Percentiles rank a stretch among this genome's conserved stretches.
Conservation (phyloP, 2,888 invertebrate species). For the Calliopum simillimum region DNA sequence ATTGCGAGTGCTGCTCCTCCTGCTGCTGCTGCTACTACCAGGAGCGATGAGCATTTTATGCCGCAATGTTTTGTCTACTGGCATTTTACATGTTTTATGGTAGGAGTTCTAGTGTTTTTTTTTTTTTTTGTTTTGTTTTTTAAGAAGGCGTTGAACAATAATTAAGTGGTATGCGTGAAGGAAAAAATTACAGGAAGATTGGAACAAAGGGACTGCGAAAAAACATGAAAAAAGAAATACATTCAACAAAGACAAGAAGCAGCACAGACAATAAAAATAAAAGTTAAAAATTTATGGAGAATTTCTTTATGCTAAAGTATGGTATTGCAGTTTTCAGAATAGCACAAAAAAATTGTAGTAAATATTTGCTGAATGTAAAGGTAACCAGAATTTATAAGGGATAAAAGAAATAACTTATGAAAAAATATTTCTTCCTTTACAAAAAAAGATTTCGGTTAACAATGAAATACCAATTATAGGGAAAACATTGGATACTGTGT, state of each 20-base stretch:
- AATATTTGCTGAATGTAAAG: not conserved
- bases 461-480: no score
- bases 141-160: conserved; percentile 27
- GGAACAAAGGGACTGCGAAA: not conserved
- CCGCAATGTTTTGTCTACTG: conserved; percentile 1
- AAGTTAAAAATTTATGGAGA: not conserved
- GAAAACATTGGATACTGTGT: no score
- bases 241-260: no score
- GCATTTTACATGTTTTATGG: not conserved
- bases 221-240: not conserved
- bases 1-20: not conserved
- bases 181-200: not conserved
- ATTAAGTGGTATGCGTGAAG: conserved; percentile 18
- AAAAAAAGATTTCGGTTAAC: no score
- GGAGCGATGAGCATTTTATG: conserved; percentile 31
- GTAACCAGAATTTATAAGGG: not conserved
- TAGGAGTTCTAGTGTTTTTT: not conserved
- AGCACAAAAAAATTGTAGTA: not conserved
- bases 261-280: no score
- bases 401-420: no score
- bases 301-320: not conserved
- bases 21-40: no score
- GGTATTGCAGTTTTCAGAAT: not conserved
- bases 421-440: no score
- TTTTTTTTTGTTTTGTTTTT: not conserved